These are phyloP conservation scores for Sinopyrophorus schimmeli DNA, from an alignment of 2,888 invertebrate genomes.

Conservation along the genomic window DNA sequence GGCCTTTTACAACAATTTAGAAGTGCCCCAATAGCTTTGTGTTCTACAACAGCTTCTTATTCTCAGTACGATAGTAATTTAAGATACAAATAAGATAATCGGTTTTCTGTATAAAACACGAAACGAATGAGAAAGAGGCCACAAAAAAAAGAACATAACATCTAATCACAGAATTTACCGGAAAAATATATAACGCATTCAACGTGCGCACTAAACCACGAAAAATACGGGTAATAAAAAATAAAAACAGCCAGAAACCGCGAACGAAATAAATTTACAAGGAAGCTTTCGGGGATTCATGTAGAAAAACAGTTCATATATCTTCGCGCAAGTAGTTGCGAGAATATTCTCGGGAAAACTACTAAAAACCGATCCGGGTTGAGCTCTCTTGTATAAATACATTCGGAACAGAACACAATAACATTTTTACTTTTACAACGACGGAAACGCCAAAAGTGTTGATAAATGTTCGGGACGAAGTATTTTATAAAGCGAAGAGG, in stretches of 20 bases:
- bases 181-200: conserved; percentile 36
- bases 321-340: conserved; percentile 42
- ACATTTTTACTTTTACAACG: conserved; percentile 30
- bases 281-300: conserved; percentile 38
- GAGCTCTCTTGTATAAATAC: conserved; percentile 47
- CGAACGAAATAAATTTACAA: conserved; percentile 40
- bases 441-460: conserved; percentile 15
- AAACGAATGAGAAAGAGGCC: too few species aligned
- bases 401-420: conserved; percentile 48
- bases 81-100: too few species aligned
- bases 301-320: conserved; percentile 46
- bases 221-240: conserved; percentile 41
- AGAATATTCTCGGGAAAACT: conserved; percentile 40
- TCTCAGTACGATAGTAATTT: too few species aligned
- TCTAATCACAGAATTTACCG: conserved; percentile 35
- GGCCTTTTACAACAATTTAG: too few species aligned
- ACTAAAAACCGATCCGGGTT: conserved; percentile 42
- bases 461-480: conserved; percentile 40
- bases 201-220: conserved; percentile 36
- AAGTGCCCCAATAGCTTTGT: too few species aligned
- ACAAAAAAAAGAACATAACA: too few species aligned
- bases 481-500: conserved; percentile 38
- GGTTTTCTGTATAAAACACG: too few species aligned
- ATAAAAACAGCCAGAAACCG: conserved; percentile 34
- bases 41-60: too few species aligned